Evolutionary conservation across 2,888 invertebrate species (phyloP), one percentile per base, ranked within the genome.

Genomic region (Sminthurides aquaticus): DNA sequence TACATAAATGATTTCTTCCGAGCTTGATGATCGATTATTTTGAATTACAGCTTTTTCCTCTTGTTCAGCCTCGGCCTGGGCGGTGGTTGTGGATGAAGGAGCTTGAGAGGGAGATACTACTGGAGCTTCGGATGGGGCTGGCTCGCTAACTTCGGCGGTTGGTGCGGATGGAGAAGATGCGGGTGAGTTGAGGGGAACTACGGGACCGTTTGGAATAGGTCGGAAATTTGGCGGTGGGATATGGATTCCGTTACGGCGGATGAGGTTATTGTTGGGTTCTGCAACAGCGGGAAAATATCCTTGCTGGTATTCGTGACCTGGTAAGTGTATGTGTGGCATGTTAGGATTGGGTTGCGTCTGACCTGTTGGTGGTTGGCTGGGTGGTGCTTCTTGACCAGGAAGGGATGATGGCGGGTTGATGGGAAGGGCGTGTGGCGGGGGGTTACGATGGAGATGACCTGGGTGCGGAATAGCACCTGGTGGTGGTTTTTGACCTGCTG

Each of bases 1-100:
- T 2, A 73, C 73, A 57, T 73, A 73, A 64, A 73, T 73, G 1
- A 73, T 71, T 59, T 73, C 73, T 24, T 72, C 73, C 1, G 67
- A 67, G 3, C 63, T 63, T 3, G 60, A 29, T 24, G 65, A 55
- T 29, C 60, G 24, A 27, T 65, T 57, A 20, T 52, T 59, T 59
- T 59, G 43, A n/a, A 8, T 8, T 8, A 8, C 8, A 57, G 5
- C n/a, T 28, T 5, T 11, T 26, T 49, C 20, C 2, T 54, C 18
- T 25, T 20, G 27, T 24, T 28, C 2, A 11, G 54, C 3, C 26
- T 49, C 27, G 18, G 2, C 8, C 3, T 60, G 25, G 5, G 2
- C 8, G 3, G 48, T 18, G 27, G 29, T 26, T 5, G 29, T 59
- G 20, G 15, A 5, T 3, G 24, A 8, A 8, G 22, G 15, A 5